Evolutionary conservation across 2,888 invertebrate genomes (phyloP), one percentile per base, ranked within the genome.

Genomic region (Amaurobius ferox): DNA sequence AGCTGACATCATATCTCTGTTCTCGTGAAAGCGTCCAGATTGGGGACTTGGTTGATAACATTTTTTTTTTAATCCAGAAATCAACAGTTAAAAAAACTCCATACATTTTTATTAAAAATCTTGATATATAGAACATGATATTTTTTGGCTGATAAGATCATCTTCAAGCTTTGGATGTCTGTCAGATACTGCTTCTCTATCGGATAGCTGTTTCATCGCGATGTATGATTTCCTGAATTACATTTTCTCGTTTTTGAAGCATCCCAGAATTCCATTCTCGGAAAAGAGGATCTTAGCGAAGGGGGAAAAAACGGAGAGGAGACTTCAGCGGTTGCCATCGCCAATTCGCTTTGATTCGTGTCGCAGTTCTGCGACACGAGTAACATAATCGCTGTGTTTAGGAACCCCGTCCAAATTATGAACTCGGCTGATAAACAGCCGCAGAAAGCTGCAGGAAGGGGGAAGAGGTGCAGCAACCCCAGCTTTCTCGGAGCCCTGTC

Each of bases 191-290:
- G n/a, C n/a, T n/a, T n/a, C n/a, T n/a, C n/a, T n/a, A n/a, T n/a
- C n/a, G n/a, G n/a, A n/a, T n/a, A n/a, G n/a, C 35, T 7, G 9
- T 35, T 35, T 35, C 44, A 11, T 16, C 44, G 2, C 55, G 55
- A 55, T 55, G n/a, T n/a, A n/a, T n/a, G 55, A 55, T 55, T 55
- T 55, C 55, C 55, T 11, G 55, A 55, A 55, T 55, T 55, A 55
- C 23, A 6, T 55, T 23, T 55, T 55, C 23, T 55, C 23, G 5
- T 44, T 55, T 23, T 16, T 55, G 55, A 55, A 55, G 23, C 19
- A 55, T 1, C 19, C 2, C 55, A 55, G 55, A 55, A 55, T 23
- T 55, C 23, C 13, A n/a, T 55, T 55, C 55, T 23, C 19, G 55
- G 55, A 55, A 55, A 44, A 7, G 6, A 35, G 11, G 11, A 35